Base-by-base conservation (phyloP, 2,888 invertebrate genomes). In the Drymonia ruficornis region DNA sequence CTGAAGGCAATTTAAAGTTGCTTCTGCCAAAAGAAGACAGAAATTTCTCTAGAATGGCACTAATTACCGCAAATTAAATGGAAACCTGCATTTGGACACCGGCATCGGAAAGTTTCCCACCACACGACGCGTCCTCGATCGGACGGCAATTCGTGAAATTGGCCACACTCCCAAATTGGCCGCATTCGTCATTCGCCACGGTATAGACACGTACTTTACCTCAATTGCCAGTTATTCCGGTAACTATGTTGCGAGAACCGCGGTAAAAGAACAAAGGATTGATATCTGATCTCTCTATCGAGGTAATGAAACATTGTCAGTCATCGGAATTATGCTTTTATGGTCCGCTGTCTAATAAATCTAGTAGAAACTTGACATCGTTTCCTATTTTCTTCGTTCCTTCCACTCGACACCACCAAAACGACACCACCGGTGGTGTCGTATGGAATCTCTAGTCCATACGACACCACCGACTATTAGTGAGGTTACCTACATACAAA, bases 141-240 rank as follows among this genome's bases (percentile, higher is more conserved):
- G 8, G 16, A 18, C 31, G 16, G n/a, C 48, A 59, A 56, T 65
- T 63, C 49, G 18, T 55, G 48, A 61, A 43, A 69, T 69, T 69
- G 56, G 61, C 55, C 23, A 61, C 61, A 65, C 57, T 48, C 53
- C 61, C 59, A 67, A 70, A 60, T 63, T 65, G 55, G 53, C 55
- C 61, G 58, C 58, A 61, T 60, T 56, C 58, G 54, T 49, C 59
- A 65, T 70, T 65, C 60, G 61, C 40, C 51, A 55, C 60, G 68
- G 62, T 60, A 70, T 70, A 70, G 70, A 70, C 59, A 55, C 44
- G 57, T 56, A 63, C 54, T 67, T 70, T 65, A 53, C 50, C 59
- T 55, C 58, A 55, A 65, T 62, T 60, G 60, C 36, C 50, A 56
- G 53, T 59, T 63, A 67, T 67, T 70, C 57, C 61, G 59, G 56